Conservation (phyloP, 92 coral and sea anemone genomes). For the Phenganax stokvisi region DNA sequence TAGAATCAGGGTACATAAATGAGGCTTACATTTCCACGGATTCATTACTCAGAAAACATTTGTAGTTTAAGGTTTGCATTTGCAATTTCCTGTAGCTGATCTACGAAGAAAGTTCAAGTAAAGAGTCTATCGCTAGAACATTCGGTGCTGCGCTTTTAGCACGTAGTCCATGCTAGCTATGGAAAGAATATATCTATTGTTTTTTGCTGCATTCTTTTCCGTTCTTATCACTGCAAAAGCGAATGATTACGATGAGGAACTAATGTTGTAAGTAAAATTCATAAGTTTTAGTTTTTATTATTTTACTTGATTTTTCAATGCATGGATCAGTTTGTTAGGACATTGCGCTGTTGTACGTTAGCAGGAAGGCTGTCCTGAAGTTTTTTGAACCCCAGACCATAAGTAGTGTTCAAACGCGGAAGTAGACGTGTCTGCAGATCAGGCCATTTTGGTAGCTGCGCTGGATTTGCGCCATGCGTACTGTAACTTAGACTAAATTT, state of each 20-base stretch:
- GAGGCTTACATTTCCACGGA: conserved; percentile 2
- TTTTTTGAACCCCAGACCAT: background rate
- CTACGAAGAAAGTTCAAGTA: background rate
- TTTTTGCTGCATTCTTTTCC: background rate
- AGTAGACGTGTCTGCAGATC: conserved; percentile 8
- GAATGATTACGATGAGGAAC: background rate
- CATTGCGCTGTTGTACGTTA: background rate
- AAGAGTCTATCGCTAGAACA: background rate
- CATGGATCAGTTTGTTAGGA: background rate
- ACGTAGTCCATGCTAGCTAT: background rate
- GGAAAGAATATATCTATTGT: conserved; percentile 10
- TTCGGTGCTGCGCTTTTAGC: conserved; percentile 3
- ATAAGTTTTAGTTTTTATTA: background rate
- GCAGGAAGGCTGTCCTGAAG: background rate
- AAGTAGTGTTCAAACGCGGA: background rate
- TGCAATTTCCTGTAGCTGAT: background rate
- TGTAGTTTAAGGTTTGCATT: background rate
- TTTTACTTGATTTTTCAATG: background rate
- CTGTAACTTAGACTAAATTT: too few species aligned
- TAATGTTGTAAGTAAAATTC: background rate
- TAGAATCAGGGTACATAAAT: background rate
- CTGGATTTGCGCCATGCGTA: background rate
- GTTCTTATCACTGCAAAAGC: background rate
- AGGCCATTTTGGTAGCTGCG: background rate
- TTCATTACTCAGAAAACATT: background rate